Evolutionary conservation across 2,113 vertebrate species (phyloP).

Genomic region (Leuciscus idus): DNA sequence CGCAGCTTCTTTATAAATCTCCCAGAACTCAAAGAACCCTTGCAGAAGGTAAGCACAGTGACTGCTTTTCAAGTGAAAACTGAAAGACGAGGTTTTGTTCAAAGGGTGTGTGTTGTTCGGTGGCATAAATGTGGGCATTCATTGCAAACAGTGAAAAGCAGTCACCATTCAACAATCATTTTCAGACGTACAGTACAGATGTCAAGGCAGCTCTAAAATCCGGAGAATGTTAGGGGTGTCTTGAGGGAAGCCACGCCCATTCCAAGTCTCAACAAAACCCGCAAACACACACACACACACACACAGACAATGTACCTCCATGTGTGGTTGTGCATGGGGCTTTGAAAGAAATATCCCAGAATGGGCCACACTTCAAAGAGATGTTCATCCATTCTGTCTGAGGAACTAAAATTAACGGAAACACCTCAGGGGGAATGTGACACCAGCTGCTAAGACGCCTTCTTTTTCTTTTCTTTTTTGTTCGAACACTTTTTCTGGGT

Average conservation of each 20-base stretch:
- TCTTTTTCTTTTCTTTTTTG: background rate
- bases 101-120: background rate
- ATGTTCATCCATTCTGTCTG: constrained; percentile 15
- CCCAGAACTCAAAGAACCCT: background rate
- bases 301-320: background rate
- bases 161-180: constrained; percentile 7
- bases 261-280: constrained; percentile 21
- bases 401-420: constrained; percentile 19
- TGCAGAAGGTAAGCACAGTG: background rate
- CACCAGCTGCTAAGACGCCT: constrained; percentile 11
- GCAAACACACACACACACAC: constrained; percentile 9
- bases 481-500: background rate
- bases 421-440: constrained; percentile 22
- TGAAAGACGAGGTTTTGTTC: background rate
- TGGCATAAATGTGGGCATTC: constrained; percentile 10
- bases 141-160: background rate
- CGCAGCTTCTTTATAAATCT: background rate
- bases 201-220: constrained; percentile 16
- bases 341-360: constrained; percentile 29
- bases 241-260: background rate
- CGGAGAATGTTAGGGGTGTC: background rate
- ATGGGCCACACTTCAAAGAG: background rate
- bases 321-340: constrained; percentile 1
- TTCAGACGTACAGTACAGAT: constrained; percentile 5
- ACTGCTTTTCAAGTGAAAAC: background rate